Base-by-base conservation (phyloP, 2,888 invertebrate genomes). In the Drosophila lutescens region DNA sequence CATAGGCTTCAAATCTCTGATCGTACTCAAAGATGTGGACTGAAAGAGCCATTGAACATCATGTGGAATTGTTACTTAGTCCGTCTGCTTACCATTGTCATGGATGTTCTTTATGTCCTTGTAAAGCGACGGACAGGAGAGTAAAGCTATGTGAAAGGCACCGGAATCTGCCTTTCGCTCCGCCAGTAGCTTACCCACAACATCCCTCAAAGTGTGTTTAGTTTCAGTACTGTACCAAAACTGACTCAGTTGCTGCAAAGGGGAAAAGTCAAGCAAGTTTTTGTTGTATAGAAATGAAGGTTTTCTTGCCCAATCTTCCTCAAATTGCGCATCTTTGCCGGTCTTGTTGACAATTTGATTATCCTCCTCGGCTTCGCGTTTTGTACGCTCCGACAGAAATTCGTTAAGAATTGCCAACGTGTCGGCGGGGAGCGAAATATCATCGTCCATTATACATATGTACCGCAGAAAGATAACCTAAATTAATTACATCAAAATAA, bases 161-260 rank as follows among this genome's bases (percentile, higher is more conserved):
- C 4, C 5, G 2, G 32, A 69, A 9, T 41, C 47, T 13, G 15
- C 9, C 12, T 4, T 26, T 38, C 41, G 5, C 92, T 66, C 15
- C 34, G 55, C 93, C 15, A 95, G 92, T 5, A 93, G 91, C 71
- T 93, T 92, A 49, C 95, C 89, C 8, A 95, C 95, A 65, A 96
- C 95, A 79, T 94, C 93, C 0, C 95, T 95, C n/a, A 99, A 92
- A 1, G 91, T 91, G 32, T 94, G 93, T 44, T 97, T 95, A 0
- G 99, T 99, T 4, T 93, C 91, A 43, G 96, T 95, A 87, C 96
- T 95, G 89, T 99, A 99, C 99, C 99, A 99, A 93, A 99, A 99
- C 92, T 99, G 99, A 90, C 98, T 98, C 43, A 99, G 93, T 97
- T 99, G 98, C 98, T 98, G 91, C n/a, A 38, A 17, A 1, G 8